Conservation (phyloP, 2,888 invertebrate species). For the Dyspetes luteomarginatus region DNA sequence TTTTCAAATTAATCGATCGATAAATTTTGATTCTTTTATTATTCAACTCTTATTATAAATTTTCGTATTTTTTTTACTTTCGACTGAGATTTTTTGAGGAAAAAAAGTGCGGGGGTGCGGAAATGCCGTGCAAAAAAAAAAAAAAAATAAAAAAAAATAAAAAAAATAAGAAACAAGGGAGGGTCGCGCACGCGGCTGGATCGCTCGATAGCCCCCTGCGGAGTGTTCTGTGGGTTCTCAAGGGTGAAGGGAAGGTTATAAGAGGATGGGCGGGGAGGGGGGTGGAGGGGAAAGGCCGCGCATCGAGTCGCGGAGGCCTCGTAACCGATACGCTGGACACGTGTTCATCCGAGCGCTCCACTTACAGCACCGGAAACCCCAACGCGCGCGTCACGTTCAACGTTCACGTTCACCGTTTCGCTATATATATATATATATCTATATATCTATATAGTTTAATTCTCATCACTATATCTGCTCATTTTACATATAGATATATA, state of each 20-base stretch:
- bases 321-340: conserved; percentile 66
- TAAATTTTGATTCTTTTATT: no score
- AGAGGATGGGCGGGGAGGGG: neutral
- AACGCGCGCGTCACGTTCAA: conserved; percentile 57
- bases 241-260: neutral
- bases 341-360: conserved; percentile 65
- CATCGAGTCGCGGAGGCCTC: conserved; percentile 54
- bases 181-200: conserved; percentile 52
- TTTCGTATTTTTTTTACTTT: no score
- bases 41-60: no score
- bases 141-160: conserved; percentile 28
- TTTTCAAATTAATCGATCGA: no score
- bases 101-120: neutral
- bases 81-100: no score
- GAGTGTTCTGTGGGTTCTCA: conserved; percentile 37
- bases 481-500: neutral
- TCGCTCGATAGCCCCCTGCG: conserved; percentile 55
- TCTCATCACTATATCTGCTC: conserved; percentile 1
- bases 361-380: conserved; percentile 63
- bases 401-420: conserved; percentile 55
- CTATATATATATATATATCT: no score
- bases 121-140: conserved; percentile 22
- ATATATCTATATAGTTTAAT: no score
- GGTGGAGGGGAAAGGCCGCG: neutral
- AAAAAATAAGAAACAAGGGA: conserved; percentile 18